These are phyloP conservation scores for Lutjanus argentimaculatus DNA, from an alignment of 2,797 vertebrate species.

Conservation along the genomic window DNA sequence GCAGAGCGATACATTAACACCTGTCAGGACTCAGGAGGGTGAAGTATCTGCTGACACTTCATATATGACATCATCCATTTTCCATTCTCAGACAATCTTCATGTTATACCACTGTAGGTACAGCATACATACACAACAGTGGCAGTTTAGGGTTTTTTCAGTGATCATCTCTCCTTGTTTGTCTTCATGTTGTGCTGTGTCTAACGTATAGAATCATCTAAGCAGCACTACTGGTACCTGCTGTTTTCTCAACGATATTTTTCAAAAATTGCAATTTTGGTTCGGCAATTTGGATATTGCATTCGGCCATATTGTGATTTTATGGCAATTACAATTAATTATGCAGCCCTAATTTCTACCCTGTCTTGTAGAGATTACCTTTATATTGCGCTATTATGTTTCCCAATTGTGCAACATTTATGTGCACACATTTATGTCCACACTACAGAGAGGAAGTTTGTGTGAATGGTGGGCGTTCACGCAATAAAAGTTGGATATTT, in stretches of 20 bases:
- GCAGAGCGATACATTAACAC: not conserved
- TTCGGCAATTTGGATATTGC: too few species aligned
- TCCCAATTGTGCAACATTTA: not conserved
- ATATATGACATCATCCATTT: conserved; percentile 10
- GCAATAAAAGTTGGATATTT: not conserved
- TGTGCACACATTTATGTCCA: not conserved
- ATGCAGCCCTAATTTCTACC: not conserved
- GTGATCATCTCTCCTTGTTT: conserved; percentile 14
- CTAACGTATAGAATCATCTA: not conserved
- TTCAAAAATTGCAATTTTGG: too few species aligned
- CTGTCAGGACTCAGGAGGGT: not conserved
- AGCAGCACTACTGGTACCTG: not conserved
- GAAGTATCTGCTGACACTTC: conserved; percentile 24
- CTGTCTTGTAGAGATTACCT: not conserved
- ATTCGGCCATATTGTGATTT: too few species aligned
- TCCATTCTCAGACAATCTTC: conserved; percentile 19
- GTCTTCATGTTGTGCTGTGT: not conserved
- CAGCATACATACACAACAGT: conserved; percentile 6
- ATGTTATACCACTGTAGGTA: not conserved
- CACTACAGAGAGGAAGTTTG: not conserved
- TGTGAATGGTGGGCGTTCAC: not conserved
- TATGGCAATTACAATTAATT: too few species aligned
- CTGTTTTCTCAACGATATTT: too few species aligned
- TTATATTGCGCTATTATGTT: not conserved
- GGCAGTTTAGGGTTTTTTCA: not conserved